phyloP scores from a whole-genome alignment of 1,140 invertebrate species.

The Papilio polytes region DNA sequence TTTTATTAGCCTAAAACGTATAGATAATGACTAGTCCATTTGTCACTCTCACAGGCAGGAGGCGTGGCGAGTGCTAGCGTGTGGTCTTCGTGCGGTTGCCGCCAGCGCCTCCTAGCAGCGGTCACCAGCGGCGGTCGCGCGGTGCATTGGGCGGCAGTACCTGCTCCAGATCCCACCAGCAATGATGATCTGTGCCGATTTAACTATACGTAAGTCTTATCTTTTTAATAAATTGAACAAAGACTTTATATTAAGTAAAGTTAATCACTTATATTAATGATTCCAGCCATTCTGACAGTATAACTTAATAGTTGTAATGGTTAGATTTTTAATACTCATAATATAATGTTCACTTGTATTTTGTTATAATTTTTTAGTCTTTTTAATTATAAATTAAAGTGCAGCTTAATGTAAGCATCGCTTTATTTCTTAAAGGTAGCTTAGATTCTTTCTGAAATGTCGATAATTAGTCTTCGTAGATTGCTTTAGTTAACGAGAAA shows the following conservation, averaged over 20 bases:
- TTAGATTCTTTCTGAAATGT: conserved; percentile 39
- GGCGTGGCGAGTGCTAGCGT: conserved; percentile 85
- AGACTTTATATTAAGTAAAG: not conserved
- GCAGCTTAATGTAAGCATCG: not conserved
- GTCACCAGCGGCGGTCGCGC: conserved; percentile 86
- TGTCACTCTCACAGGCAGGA: conserved; percentile 78
- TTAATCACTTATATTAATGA: too few species aligned
- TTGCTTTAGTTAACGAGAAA: conserved; percentile 52
- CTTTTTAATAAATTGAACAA: not conserved
- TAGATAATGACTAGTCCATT: not conserved
- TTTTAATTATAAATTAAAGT: not conserved
- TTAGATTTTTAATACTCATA: too few species aligned
- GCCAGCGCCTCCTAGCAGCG: conserved; percentile 84
- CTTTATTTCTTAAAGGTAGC: conserved; percentile 32
- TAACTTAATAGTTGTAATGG: too few species aligned
- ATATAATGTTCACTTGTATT: not conserved
- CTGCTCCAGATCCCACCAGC: conserved; percentile 69
- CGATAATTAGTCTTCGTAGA: conserved; percentile 61
- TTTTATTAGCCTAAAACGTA: too few species aligned
- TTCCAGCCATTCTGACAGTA: too few species aligned
- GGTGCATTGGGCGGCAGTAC: conserved; percentile 84
- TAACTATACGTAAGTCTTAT: conserved; percentile 85
- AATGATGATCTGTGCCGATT: conserved; percentile 84
- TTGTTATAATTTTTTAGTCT: not conserved
- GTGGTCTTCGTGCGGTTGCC: conserved; percentile 86